Evolutionary conservation across 64 coral and sea anemone genomes (phyloP).

Genomic region (Acropora yongei): DNA sequence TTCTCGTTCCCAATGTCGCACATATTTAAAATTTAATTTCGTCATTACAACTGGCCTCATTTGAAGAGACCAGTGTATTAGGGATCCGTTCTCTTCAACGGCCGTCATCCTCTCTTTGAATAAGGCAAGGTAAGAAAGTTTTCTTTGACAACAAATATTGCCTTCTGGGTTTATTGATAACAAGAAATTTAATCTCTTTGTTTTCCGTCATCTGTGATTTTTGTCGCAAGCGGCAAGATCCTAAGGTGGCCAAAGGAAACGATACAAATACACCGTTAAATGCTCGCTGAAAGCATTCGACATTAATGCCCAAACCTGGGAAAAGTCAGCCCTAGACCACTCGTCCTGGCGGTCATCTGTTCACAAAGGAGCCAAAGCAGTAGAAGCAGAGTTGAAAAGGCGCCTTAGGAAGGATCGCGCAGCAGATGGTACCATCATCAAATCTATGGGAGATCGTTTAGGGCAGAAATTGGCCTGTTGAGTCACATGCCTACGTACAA

Average conservation of each 20-base stretch:
- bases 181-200: too few relatives aligned
- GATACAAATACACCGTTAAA: slow-evolving; percentile 46
- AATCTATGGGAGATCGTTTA: slow-evolving; percentile 6
- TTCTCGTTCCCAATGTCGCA: too few relatives aligned
- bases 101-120: too few relatives aligned
- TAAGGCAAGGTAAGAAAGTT: too few relatives aligned
- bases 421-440: slow-evolving; percentile 1
- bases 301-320: neutral
- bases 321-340: slow-evolving; percentile 13
- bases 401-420: slow-evolving; percentile 17
- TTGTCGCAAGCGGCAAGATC: too few relatives aligned
- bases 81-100: too few relatives aligned
- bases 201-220: too few relatives aligned
- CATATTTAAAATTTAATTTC: too few relatives aligned
- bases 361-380: slow-evolving; percentile 16
- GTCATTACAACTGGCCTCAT: too few relatives aligned
- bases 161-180: too few relatives aligned
- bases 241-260: slow-evolving; percentile 44
- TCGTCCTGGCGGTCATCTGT: slow-evolving; percentile 9
- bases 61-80: too few relatives aligned
- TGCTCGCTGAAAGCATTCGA: slow-evolving; percentile 3
- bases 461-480: slow-evolving; percentile 9
- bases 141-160: too few relatives aligned
- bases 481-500: slow-evolving; percentile 10
- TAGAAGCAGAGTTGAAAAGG: neutral